A percentile compares a stretch with the other conserved stretches of the same genome.
Conservation (phyloP, 1,140 invertebrate species). For the Antheraea pernyi region DNA sequence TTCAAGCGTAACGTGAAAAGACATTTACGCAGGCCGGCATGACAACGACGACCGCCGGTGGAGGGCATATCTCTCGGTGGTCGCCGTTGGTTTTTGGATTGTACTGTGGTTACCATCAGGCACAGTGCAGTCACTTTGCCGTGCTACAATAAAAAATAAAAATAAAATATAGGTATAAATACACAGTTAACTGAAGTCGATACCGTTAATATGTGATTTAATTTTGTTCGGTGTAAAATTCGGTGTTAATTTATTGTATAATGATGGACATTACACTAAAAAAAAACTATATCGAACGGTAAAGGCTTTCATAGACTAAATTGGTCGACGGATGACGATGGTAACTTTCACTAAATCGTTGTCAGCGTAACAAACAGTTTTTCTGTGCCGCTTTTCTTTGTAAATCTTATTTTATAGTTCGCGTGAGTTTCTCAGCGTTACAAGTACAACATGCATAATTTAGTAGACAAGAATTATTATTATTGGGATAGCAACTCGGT, state of each 20-base stretch:
- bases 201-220: not conserved
- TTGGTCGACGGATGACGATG: conserved; percentile 24
- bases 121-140: too few species aligned
- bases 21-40: too few species aligned
- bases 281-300: conserved; percentile 26
- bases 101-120: too few species aligned
- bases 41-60: too few species aligned
- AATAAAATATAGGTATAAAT: too few species aligned
- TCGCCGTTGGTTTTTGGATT: too few species aligned
- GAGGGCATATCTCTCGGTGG: too few species aligned
- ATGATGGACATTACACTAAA: not conserved
- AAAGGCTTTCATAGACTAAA: conserved; percentile 36
- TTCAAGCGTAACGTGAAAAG: too few species aligned
- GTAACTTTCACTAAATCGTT: conserved; percentile 53
- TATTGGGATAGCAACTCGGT: not conserved
- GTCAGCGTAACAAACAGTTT: conserved; percentile 47
- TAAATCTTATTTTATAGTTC: conserved; percentile 17
- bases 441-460: not conserved
- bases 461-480: not conserved
- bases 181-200: too few species aligned
- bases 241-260: not conserved
- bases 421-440: not conserved
- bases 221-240: conserved; percentile 13
- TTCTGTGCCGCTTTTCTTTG: conserved; percentile 40
- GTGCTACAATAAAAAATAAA: too few species aligned